Conservation (phyloP, 1,140 invertebrate species). For the Bursaphelenchus mucronatus region DNA sequence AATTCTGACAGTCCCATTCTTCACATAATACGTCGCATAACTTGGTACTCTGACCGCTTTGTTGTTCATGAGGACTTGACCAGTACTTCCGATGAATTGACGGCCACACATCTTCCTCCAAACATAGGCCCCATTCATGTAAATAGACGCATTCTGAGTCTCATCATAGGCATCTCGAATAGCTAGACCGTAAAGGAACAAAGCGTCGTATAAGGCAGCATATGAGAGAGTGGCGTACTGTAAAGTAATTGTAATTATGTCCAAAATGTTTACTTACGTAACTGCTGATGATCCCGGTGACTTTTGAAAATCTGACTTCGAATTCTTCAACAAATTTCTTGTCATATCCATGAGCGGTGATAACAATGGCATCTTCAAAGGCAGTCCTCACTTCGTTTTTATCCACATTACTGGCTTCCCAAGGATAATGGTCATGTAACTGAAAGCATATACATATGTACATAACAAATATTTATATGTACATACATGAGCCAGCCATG, state of each 20-base stretch:
- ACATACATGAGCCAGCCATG: constrained; percentile 54
- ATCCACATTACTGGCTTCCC: constrained; percentile 58
- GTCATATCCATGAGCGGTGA: constrained; percentile 56
- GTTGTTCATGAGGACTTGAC: constrained; percentile 57
- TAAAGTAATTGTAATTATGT: neutral
- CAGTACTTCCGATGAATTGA: constrained; percentile 50
- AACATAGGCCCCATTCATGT: constrained; percentile 38
- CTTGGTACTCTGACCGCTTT: constrained; percentile 52
- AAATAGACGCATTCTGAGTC: constrained; percentile 35
- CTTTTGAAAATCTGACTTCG: constrained; percentile 49
- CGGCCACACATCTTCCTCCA: constrained; percentile 53
- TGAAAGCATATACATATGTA: constrained; percentile 19
- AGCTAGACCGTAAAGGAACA: constrained; percentile 50
- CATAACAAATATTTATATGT: neutral
- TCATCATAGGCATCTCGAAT: constrained; percentile 52
- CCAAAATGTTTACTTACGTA: constrained; percentile 38
- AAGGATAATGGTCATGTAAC: constrained; percentile 59
- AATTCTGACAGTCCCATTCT: constrained; percentile 47
- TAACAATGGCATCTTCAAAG: constrained; percentile 57
- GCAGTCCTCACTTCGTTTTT: constrained; percentile 53
- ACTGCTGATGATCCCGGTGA: constrained; percentile 55
- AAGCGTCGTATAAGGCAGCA: constrained; percentile 49
- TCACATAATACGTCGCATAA: constrained; percentile 48
- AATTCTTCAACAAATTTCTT: constrained; percentile 61
- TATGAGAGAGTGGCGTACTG: constrained; percentile 53